phyloP scores from a whole-genome alignment of 2,888 invertebrate genomes.

The Lissonota sp. region DNA sequence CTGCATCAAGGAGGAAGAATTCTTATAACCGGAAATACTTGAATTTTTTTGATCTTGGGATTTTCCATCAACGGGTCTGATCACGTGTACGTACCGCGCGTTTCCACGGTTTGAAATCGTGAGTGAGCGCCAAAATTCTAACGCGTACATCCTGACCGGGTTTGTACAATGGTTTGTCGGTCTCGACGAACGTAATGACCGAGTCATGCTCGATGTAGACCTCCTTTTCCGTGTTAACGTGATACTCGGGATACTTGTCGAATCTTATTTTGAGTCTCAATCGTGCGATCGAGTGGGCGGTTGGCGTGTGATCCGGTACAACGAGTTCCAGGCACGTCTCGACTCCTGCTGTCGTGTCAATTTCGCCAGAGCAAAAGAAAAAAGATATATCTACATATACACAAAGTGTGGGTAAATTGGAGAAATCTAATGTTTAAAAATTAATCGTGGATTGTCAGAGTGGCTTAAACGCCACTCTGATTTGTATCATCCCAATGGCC shows the following conservation, averaged over 20 bases:
- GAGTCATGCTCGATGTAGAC: slow-evolving; percentile 85
- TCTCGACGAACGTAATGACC: slow-evolving; percentile 85
- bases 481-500: neutral
- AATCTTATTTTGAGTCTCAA: slow-evolving; percentile 78
- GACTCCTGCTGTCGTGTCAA: slow-evolving; percentile 68
- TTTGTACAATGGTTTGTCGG: slow-evolving; percentile 86
- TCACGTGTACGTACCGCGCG: slow-evolving; percentile 84
- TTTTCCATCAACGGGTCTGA: too few species aligned
- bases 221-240: slow-evolving; percentile 81
- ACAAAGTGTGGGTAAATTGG: too few species aligned
- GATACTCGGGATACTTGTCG: slow-evolving; percentile 81
- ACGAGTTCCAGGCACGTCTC: slow-evolving; percentile 79
- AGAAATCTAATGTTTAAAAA: too few species aligned
- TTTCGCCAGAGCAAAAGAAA: neutral
- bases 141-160: slow-evolving; percentile 86
- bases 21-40: too few species aligned
- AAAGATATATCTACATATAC: neutral
- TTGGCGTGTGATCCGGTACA: slow-evolving; percentile 74
- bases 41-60: neutral
- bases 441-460: too few species aligned
- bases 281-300: slow-evolving; percentile 73
- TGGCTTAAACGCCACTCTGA: too few species aligned
- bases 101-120: slow-evolving; percentile 85
- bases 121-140: slow-evolving; percentile 85
- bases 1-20: slow-evolving; percentile 79